phyloP scores from a whole-genome alignment of 2,888 invertebrate species.

The Allygus modestus region DNA sequence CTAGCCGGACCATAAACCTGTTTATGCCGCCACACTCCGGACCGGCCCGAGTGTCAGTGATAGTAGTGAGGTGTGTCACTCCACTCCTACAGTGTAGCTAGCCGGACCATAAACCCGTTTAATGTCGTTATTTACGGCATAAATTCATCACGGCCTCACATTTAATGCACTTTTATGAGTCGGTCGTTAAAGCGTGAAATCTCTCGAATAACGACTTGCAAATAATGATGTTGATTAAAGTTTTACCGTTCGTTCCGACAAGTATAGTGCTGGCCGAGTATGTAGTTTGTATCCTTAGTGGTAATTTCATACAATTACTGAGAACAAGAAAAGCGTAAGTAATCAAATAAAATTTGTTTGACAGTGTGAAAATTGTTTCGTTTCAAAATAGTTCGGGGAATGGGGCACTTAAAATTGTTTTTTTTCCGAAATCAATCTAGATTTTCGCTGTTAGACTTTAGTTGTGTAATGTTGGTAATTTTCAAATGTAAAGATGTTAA shows the following conservation, averaged over 20 bases:
- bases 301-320: too few species aligned
- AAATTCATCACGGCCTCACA: conserved; percentile 58
- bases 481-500: too few species aligned
- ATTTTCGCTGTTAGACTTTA: too few species aligned
- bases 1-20: too few species aligned
- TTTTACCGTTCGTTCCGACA: conserved; percentile 7
- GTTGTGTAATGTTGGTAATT: too few species aligned
- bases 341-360: too few species aligned
- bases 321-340: too few species aligned
- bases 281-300: neutral
- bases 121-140: conserved; percentile 56
- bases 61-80: neutral
- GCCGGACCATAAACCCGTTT: conserved; percentile 35
- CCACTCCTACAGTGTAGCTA: conserved; percentile 30
- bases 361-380: too few species aligned
- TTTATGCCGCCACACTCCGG: too few species aligned
- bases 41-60: neutral
- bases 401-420: too few species aligned
- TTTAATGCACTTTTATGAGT: conserved; percentile 55
- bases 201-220: conserved; percentile 53
- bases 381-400: too few species aligned
- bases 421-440: too few species aligned
- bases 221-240: conserved; percentile 57
- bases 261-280: neutral
- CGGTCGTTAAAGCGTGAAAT: conserved; percentile 53